phyloP scores from a whole-genome alignment of 2,888 invertebrate genomes.

The Octonoba sinensis region DNA sequence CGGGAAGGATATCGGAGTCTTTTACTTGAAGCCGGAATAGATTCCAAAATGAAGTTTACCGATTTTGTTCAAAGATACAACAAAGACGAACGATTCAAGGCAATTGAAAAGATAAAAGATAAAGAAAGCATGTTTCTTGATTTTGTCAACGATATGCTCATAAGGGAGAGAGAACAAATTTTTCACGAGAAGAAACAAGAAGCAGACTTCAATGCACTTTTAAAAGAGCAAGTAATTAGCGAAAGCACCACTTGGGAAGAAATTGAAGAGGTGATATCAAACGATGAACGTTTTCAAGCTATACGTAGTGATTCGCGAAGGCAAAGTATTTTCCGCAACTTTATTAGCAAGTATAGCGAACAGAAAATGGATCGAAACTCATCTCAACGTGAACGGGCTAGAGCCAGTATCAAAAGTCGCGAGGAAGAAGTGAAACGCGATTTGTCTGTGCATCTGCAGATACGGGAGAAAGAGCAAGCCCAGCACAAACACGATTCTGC shows the following conservation, averaged over 20 bases:
- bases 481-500: conserved; percentile 15
- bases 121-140: conserved; percentile 18
- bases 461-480: conserved; percentile 15
- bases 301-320: neutral
- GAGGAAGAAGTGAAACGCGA: conserved; percentile 24
- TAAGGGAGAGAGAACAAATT: neutral
- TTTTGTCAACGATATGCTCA: neutral
- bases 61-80: conserved; percentile 20
- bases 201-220: conserved; percentile 19
- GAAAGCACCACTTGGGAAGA: conserved; percentile 24
- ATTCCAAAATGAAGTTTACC: conserved; percentile 2
- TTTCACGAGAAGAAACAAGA: neutral
- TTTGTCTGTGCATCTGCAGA: conserved; percentile 9
- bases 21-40: conserved; percentile 23
- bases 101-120: conserved; percentile 21
- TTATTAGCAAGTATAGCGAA: neutral
- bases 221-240: conserved; percentile 20
- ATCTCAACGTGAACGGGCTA: conserved; percentile 15
- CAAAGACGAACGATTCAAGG: conserved; percentile 36
- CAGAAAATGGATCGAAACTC: neutral
- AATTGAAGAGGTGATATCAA: neutral
- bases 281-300: conserved; percentile 26
- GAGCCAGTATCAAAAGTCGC: conserved; percentile 4
- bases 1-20: conserved; percentile 15
- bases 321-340: conserved; percentile 18